Conservation (phyloP, 2,797 vertebrate genomes). For the Synanceia verrucosa region DNA sequence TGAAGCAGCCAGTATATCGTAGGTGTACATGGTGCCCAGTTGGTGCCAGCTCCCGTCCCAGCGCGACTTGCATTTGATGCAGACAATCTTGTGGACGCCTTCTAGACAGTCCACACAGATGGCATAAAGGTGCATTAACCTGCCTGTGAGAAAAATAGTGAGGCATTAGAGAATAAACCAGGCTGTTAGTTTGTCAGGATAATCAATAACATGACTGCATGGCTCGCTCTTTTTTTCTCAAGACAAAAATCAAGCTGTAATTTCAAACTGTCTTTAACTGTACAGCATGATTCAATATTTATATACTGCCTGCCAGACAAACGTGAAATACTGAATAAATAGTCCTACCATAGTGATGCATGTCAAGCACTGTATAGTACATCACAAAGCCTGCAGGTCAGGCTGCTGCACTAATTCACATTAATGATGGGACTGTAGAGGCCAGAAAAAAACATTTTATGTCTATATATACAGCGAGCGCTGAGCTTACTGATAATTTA, state of each 20-base stretch:
- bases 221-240: background rate
- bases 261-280: background rate
- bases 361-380: constrained; percentile 44
- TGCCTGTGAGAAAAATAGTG: constrained; percentile 81
- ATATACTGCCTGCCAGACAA: constrained; percentile 13
- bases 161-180: background rate
- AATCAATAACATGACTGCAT: background rate
- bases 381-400: constrained; percentile 60
- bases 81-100: constrained; percentile 99
- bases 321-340: constrained; percentile 30
- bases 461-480: constrained; percentile 1
- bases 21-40: constrained; percentile 99
- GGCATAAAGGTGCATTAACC: constrained; percentile 98
- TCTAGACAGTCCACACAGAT: constrained; percentile 99
- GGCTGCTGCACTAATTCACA: constrained; percentile 40
- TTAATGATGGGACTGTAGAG: constrained; percentile 42
- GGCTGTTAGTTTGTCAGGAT: background rate
- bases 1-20: constrained; percentile 97
- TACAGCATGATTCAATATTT: background rate
- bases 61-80: constrained; percentile 98
- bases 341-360: constrained; percentile 42
- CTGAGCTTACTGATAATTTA: background rate
- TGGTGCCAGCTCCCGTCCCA: constrained; percentile 99
- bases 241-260: background rate
- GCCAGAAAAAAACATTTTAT: constrained; percentile 27